Conservation (phyloP, 2,797 vertebrate species). For the Anas flavirostris region DNA sequence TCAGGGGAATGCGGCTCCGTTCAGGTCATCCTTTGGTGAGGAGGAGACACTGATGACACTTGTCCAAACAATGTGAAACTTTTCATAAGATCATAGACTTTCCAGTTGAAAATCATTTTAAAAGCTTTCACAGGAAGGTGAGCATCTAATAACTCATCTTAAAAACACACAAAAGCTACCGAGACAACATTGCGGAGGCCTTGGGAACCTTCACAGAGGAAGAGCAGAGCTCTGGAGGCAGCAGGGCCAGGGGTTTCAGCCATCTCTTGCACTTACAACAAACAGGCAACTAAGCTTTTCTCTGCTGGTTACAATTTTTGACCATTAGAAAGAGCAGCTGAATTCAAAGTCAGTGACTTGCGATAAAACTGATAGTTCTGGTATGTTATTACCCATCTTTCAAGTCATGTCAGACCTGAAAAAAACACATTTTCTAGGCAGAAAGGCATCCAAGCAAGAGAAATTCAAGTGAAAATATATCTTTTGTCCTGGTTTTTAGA, state of each 20-base stretch:
- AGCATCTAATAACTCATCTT: background rate
- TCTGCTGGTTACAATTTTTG: conserved; percentile 19
- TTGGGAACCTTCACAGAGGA: background rate
- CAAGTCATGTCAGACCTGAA: background rate
- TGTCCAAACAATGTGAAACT: background rate
- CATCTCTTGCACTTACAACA: conserved; percentile 9
- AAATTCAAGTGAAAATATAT: background rate
- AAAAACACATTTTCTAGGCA: background rate
- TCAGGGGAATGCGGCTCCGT: rapidly evolving
- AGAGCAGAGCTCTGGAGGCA: background rate
- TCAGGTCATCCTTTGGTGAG: background rate
- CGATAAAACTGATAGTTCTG: background rate
- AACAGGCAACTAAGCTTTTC: conserved; percentile 15
- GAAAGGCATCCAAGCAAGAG: background rate
- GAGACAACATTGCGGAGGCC: background rate
- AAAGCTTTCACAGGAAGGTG: background rate
- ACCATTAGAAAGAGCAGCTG: conserved; percentile 18
- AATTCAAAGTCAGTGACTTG: conserved; percentile 51
- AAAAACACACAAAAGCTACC: background rate
- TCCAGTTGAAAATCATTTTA: background rate
- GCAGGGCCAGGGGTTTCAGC: background rate
- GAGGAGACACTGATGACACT: background rate
- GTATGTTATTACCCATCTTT: conserved; percentile 22
- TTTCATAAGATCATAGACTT: background rate
- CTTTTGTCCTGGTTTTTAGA: background rate